Base-by-base conservation (phyloP, 2,797 vertebrate genomes). In the Etheostoma nigrum region DNA sequence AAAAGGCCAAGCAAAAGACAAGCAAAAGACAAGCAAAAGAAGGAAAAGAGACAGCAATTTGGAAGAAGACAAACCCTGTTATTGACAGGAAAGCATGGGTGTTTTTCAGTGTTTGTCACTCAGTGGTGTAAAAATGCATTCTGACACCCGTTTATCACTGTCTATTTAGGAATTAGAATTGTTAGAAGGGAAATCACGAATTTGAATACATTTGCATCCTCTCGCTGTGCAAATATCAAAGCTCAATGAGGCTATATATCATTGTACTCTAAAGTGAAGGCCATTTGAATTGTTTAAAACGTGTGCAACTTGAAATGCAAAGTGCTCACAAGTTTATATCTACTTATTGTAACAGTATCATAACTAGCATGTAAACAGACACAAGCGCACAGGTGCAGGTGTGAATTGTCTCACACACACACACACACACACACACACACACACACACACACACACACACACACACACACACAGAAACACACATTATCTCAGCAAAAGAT, bases 1-100 rank as follows among this genome's bases (percentile, higher is more conserved):
- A 92, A 88, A 88, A 88, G 84, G 79, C 83, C 86, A 90, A 33
- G 76, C 58, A 65, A 64, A 81, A 66, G 76, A 78, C 86, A 90
- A 33, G 76, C 58, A 65, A 64, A 81, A 66, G 76, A 78, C 86
- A 90, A 33, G 76, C 58, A 65, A 64, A 81, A 66, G 76, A 78
- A 85, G 73, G 48, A 18, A 40, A 76, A 27, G 70, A 89, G 77
- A 69, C 72, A 68, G 76, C 53, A 66, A 51, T 47, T 69, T 68
- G 72, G 76, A 45, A 72, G 58, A 79, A 79, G 79, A 87, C 74
- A 80, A 84, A 84, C 49, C 54, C 45, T 36, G 74, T 69, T 65
- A 61, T 49, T 80, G 76, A 84, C 82, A 78, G 74, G 74, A 82
- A 84, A 65, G 33, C 60, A 49, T 48, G 55, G 42, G 69, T 83